Evolutionary conservation across 2,797 vertebrate species (phyloP), one percentile per base, ranked within the genome.

Genomic region (Sciaenops ocellatus): DNA sequence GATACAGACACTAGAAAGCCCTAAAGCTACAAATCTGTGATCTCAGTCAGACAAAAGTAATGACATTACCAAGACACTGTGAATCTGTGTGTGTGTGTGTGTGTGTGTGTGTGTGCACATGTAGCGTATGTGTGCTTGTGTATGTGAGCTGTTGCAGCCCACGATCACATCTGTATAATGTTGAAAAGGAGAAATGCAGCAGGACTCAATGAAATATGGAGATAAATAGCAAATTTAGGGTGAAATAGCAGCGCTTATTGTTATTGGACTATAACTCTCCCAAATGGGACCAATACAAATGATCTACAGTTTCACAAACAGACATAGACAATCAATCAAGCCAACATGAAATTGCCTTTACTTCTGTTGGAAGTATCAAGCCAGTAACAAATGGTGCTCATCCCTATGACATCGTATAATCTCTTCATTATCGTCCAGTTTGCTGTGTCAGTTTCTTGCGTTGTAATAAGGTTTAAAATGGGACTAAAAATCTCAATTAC

Each of bases 271-370:
- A 48, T 69, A 41, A 18, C 51, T 85, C 38, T 59, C 54, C 76
- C 59, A 67, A 70, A 85, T 50, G 74, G 69, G 34, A 80, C 60
- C 28, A 76, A 57, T 68, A 73, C 22, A 80, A 73, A 79, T 86
- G 80, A 91, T 81, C 38, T 64, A 76, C 48, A 64, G 79, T 71
- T 84, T 73, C 20, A 85, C 67, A 78, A 69, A 85, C 62, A 84
- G 41, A 73, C 50, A 70, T 3, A 54, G 28, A 60, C 60, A 71
- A 69, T 80, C 52, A 63, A 60, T 76, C 68, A 68, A 48, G 34
- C 3, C 28, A 51, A 76, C 8, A 70, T 51, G n/a, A 79, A 81
- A 78, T 26, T 42, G 63, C 13, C 38, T 76, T 84, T 30, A 48
- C 61, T 74, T 63, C 78, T 61, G 63, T 72, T 67, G 34, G 6